These are phyloP conservation scores for Picus viridis DNA, from an alignment of 2,797 vertebrate genomes.

Conservation along the genomic window DNA sequence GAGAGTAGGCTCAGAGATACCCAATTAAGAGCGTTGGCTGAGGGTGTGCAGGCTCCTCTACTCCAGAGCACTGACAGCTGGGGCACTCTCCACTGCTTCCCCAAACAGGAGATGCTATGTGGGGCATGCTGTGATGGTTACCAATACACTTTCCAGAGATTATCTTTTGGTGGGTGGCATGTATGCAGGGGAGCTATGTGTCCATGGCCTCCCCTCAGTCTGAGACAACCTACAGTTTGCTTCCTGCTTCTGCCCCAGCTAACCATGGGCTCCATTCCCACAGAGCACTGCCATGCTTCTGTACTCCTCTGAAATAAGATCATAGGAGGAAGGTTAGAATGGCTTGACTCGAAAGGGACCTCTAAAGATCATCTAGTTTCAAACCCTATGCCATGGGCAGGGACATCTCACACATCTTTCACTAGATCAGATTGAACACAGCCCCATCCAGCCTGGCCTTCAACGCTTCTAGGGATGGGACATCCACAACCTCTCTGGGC, in stretches of 20 bases:
- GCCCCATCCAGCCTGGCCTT: background rate
- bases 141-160: background rate
- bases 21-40: background rate
- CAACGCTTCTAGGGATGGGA: too few species aligned
- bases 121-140: rapidly evolving
- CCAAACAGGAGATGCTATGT: rapidly evolving
- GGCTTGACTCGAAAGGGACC: background rate
- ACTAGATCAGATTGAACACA: background rate
- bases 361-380: background rate
- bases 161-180: background rate
- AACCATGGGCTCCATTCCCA: rapidly evolving
- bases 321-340: background rate
- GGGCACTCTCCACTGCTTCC: rapidly evolving
- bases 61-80: background rate
- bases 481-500: background rate
- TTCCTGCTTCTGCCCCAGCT: too few species aligned
- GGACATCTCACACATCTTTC: background rate
- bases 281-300: rapidly evolving
- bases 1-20: background rate
- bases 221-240: background rate
- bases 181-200: rapidly evolving
- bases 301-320: background rate
- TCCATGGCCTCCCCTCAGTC: background rate
- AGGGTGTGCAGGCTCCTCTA: background rate
- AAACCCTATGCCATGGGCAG: background rate